Conservation (phyloP, 2,113 vertebrate genomes). For the Sapajus apella region DNA sequence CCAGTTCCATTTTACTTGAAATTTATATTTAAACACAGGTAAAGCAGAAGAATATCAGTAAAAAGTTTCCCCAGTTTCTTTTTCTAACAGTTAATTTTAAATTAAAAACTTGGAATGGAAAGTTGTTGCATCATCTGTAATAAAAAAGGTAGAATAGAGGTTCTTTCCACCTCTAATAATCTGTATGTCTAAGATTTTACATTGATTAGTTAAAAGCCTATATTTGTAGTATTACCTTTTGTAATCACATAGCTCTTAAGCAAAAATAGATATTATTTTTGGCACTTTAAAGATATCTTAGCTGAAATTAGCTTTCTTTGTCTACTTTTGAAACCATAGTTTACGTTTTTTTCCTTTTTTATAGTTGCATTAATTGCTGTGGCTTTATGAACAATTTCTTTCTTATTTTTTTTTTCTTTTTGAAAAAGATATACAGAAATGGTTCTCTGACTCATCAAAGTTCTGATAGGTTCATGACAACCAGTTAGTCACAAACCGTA, state of each 20-base stretch:
- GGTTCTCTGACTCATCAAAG: neutral
- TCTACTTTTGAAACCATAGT: neutral
- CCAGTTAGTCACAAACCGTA: conserved; percentile 15
- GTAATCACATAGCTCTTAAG: neutral
- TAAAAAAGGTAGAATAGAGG: neutral
- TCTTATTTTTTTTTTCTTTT: conserved; percentile 47
- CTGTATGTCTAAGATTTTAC: neutral
- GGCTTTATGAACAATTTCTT: neutral
- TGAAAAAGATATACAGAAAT: neutral
- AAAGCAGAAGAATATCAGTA: neutral
- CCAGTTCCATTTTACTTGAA: neutral
- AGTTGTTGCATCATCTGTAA: neutral
- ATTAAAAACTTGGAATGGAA: conserved; percentile 45
- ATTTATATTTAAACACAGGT: conserved; percentile 41
- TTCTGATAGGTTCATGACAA: neutral
- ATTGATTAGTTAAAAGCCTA: neutral
- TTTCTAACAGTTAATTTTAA: conserved; percentile 54
- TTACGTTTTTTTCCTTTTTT: neutral
- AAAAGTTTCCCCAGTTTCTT: neutral
- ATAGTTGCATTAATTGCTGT: conserved; percentile 33
- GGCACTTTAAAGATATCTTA: neutral
- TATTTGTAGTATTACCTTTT: conserved; percentile 19
- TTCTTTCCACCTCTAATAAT: neutral
- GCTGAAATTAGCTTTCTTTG: conserved; percentile 14
- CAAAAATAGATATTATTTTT: conserved; percentile 35